Percentiles rank a stretch among this genome's conserved stretches.
Conservation (phyloP, 1,140 invertebrate genomes). For the Periplaneta americana region DNA sequence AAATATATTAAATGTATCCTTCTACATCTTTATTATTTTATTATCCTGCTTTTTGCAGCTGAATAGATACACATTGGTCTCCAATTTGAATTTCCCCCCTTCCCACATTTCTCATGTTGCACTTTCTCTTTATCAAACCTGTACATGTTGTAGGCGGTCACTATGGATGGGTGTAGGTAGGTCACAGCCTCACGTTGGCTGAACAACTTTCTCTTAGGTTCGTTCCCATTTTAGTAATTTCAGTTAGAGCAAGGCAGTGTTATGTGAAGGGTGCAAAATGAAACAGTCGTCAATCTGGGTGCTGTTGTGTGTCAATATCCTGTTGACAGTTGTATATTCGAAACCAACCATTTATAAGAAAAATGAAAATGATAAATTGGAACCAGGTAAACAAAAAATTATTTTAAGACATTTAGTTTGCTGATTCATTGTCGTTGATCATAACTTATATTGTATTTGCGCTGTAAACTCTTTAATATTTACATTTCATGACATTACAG, state of each 20-base stretch:
- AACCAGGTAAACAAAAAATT: slow-evolving; percentile 28
- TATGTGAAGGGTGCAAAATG: background rate
- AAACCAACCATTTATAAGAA: slow-evolving; percentile 29
- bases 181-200: background rate
- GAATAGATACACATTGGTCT: too few species aligned
- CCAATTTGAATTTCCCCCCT: too few species aligned
- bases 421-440: too few species aligned
- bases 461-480: too few species aligned
- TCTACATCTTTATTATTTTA: too few species aligned
- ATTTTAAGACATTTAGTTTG: too few species aligned
- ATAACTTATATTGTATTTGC: too few species aligned
- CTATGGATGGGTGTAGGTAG: background rate
- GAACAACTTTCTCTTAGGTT: background rate
- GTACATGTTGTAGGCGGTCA: background rate
- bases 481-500: too few species aligned
- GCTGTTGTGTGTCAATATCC: background rate
- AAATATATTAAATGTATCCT: too few species aligned
- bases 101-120: too few species aligned
- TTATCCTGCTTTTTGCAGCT: too few species aligned
- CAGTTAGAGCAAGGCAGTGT: background rate
- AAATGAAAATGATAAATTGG: slow-evolving; percentile 28
- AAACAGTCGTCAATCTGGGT: background rate
- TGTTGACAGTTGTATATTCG: background rate
- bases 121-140: too few species aligned
- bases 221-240: background rate